Conservation (phyloP, 1,140 invertebrate species). For the Eulimnadia texana region DNA sequence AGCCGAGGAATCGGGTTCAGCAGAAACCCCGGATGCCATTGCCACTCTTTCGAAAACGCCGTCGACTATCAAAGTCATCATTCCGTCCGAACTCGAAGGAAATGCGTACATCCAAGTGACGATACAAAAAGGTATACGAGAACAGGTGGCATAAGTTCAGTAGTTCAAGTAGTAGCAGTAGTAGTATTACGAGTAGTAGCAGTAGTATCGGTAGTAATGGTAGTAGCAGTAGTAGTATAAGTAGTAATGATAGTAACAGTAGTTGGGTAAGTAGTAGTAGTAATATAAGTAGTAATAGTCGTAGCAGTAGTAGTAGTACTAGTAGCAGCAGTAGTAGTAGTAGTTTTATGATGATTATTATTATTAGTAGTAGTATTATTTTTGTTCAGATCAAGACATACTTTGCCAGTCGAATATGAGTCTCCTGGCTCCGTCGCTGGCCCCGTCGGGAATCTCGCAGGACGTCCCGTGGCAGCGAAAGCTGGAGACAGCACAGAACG, state of each 20-base stretch:
- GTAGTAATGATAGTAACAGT: too few relatives aligned
- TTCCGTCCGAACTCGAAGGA: constrained; percentile 86
- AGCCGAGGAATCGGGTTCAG: constrained; percentile 41
- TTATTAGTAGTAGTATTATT: constrained; percentile 1
- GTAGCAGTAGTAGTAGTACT: neutral
- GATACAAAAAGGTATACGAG: constrained; percentile 66
- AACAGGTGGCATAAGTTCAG: too few relatives aligned
- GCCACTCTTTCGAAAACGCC: constrained; percentile 33
- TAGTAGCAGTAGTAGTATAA: too few relatives aligned
- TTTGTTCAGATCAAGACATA: constrained; percentile 30
- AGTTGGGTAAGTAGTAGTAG: too few relatives aligned
- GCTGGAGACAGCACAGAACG: constrained; percentile 89
- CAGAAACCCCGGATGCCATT: neutral
- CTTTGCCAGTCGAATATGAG: constrained; percentile 30
- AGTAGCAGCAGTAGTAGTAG: too few relatives aligned
- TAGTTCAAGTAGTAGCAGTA: constrained; percentile 1
- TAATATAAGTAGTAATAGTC: too few relatives aligned
- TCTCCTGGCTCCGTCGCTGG: constrained; percentile 28
- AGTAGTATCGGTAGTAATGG: too few relatives aligned
- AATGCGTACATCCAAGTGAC: constrained; percentile 89
- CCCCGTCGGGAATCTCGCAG: constrained; percentile 37
- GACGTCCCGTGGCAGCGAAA: constrained; percentile 88
- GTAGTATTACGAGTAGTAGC: too few relatives aligned
- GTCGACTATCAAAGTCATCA: constrained; percentile 75
- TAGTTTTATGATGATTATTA: neutral